Evolutionary conservation across 2,888 invertebrate species (phyloP).

Genomic region (Lottia gigantea): DNA sequence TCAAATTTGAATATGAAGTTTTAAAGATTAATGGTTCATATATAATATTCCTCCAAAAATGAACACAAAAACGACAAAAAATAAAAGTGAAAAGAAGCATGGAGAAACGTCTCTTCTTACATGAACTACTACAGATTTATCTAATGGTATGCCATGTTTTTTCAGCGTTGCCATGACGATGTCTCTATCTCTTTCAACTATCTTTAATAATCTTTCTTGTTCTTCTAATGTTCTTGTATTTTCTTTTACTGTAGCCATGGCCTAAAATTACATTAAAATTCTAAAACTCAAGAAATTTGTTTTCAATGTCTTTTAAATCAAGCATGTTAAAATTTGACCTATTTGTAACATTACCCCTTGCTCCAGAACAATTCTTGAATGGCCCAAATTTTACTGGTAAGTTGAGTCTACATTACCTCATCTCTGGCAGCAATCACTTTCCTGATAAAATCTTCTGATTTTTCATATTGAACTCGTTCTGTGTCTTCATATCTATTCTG

Average conservation of each 20-base stretch:
- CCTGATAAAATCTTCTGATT: slow-evolving; percentile 61
- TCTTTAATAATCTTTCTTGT: slow-evolving; percentile 45
- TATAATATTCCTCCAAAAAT: no score
- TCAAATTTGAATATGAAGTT: no score
- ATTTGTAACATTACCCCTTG: no score
- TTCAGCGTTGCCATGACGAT: slow-evolving; percentile 54
- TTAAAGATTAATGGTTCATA: no score
- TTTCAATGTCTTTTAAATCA: no score
- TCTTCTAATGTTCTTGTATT: slow-evolving; percentile 55
- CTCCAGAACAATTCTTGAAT: no score
- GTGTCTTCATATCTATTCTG: slow-evolving; percentile 60
- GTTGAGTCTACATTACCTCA: slow-evolving; percentile 42
- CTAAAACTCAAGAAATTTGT: no score
- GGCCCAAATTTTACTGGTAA: no score
- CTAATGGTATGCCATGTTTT: slow-evolving; percentile 54
- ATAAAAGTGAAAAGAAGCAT: no score
- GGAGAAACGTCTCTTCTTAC: neutral
- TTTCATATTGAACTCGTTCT: slow-evolving; percentile 60
- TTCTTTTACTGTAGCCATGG: slow-evolving; percentile 54
- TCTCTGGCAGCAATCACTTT: slow-evolving; percentile 59
- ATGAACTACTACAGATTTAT: slow-evolving; percentile 44
- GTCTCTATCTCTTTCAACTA: slow-evolving; percentile 53
- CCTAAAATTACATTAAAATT: slow-evolving; percentile 40
- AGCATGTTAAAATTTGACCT: no score
- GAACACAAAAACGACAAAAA: no score